These are phyloP conservation scores for Cyphomyrus discorhynchus DNA, from an alignment of 2,113 vertebrate species.

Conservation along the genomic window DNA sequence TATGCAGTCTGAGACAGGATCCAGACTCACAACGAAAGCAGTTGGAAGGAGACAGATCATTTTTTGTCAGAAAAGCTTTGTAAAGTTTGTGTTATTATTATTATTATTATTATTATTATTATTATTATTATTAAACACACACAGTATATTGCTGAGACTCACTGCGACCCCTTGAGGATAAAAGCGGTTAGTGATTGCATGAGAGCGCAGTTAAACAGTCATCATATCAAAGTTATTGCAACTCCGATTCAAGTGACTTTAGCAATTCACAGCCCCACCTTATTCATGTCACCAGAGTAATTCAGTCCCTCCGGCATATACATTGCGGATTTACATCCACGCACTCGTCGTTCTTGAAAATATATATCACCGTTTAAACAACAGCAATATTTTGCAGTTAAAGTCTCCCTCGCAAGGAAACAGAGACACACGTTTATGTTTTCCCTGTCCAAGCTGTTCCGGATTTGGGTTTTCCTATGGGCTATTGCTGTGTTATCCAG, in stretches of 20 bases:
- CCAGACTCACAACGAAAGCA: not conserved
- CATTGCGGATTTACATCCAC: not conserved
- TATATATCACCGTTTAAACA: not conserved
- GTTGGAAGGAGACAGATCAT: not conserved
- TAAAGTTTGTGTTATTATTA: not conserved
- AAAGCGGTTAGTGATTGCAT: not conserved
- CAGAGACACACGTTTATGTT: not conserved
- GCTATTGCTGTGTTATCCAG: not conserved
- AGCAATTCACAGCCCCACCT: not conserved
- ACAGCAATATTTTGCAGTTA: not conserved
- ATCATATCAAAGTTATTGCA: not conserved
- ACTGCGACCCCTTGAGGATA: not conserved
- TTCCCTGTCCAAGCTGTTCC: not conserved
- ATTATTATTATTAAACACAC: not conserved
- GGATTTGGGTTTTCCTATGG: not conserved
- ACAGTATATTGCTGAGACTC: not conserved
- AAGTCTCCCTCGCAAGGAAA: not conserved
- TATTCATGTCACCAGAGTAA: not conserved
- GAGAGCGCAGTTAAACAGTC: not conserved
- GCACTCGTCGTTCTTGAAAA: not conserved
- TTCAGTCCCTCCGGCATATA: not conserved
- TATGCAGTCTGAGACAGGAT: not conserved
- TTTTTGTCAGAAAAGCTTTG: not conserved
- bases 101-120: not conserved
- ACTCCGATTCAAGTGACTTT: not conserved